Evolutionary conservation across 1,140 invertebrate genomes (phyloP), one percentile per base, ranked within the genome.

Genomic region (Neodiprion fabricii): DNA sequence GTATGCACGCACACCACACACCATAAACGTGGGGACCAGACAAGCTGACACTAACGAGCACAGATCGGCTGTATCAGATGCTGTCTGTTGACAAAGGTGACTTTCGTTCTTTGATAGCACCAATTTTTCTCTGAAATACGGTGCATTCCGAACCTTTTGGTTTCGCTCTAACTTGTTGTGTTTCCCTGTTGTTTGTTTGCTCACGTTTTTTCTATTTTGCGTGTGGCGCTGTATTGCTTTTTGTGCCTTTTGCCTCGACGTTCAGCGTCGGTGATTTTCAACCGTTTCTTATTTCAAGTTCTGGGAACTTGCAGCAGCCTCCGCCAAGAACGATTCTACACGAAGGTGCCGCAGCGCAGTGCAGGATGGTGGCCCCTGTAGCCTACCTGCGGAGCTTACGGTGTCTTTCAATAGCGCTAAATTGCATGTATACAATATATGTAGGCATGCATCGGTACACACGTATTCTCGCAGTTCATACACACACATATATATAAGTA

Each of bases 271-370:
- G 75, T 50, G 68, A 72, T 75, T 72, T 74, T 40, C 28, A 40
- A 68, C 70, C 17, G 75, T 77, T 78, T 77, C 73, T 81, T 79
- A 74, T 77, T 79, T 75, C 66, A 67, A 72, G 69, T 81, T 81
- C 79, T 72, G 53, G 78, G 79, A 81, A 69, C 40, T 14, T 21
- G 40, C 14, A 7, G 23, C 67, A 21, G 67, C 67, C 23, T 40
- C 67, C 12, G 67, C 11, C 53, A 61, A 61, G 53, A 61, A 21
- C 68, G 68, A 69, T 12, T 28, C 21, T 47, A 21, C 21, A 14
- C 11, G 11, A 23, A 23, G 14, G 68, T 12, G 21, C 68, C 5
- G 21, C 68, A 47, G 21, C 11, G 21, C 47, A 47, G 23, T 47
- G 68, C 28, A 40, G 28, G 28, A 40, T 40, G 28, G 28, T 5